Percentiles rank a stretch among this genome's conserved stretches.
These are phyloP conservation scores for Peromyscus nudipes DNA, from an alignment of 2,797 vertebrate species.

Conservation along the genomic window DNA sequence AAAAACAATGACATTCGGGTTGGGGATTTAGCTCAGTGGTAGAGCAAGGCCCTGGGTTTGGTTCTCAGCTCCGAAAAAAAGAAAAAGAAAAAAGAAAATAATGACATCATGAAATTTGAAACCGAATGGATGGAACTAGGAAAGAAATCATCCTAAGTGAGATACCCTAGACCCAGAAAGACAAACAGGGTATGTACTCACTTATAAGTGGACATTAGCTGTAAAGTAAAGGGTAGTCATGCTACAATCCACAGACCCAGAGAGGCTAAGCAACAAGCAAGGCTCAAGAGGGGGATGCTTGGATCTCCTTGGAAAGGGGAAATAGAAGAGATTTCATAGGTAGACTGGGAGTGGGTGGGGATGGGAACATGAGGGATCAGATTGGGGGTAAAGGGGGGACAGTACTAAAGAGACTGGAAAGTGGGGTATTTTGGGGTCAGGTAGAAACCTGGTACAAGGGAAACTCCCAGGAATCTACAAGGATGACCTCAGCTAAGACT, in stretches of 20 bases:
- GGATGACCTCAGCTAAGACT: neutral
- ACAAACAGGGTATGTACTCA: neutral
- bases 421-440: neutral
- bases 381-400: neutral
- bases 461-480: neutral
- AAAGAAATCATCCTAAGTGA: neutral
- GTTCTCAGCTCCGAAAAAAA: too few relatives aligned
- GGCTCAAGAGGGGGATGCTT: rapidly evolving
- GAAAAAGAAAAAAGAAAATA: neutral
- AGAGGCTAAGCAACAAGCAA: neutral
- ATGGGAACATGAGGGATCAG: neutral
- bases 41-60: too few relatives aligned
- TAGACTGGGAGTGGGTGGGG: too few relatives aligned
- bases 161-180: neutral
- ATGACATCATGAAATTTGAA: neutral
- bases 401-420: neutral
- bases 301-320: neutral
- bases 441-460: neutral
- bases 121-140: neutral
- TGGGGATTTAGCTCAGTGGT: too few relatives aligned
- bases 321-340: neutral
- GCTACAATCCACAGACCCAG: neutral
- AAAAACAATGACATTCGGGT: neutral
- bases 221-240: neutral
- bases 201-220: neutral